These are phyloP conservation scores for Apolygus lucorum DNA, from an alignment of 1,140 invertebrate species.

Conservation along the genomic window DNA sequence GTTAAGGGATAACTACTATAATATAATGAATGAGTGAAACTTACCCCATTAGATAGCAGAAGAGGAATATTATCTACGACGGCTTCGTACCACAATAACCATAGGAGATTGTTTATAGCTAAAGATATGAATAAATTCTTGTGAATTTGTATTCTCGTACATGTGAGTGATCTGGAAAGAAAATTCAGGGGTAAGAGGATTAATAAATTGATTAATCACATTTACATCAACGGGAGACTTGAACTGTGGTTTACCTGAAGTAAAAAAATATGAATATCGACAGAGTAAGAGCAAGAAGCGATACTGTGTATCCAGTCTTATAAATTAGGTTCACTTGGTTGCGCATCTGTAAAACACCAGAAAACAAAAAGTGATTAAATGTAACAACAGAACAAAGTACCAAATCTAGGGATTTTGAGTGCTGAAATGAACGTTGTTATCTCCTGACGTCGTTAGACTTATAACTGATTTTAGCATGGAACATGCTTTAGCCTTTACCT, in stretches of 20 bases:
- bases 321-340: constrained; percentile 67
- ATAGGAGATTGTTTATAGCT: constrained; percentile 62
- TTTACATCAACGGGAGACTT: constrained; percentile 8
- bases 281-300: constrained; percentile 67
- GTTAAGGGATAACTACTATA: too few species aligned
- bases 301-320: constrained; percentile 75
- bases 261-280: constrained; percentile 75
- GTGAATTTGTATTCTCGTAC: constrained; percentile 82
- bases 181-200: neutral
- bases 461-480: too few species aligned
- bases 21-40: constrained; percentile 29
- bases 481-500: too few species aligned
- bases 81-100: constrained; percentile 52
- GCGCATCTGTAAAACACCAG: constrained; percentile 49
- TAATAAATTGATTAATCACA: neutral
- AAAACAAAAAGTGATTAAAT: neutral
- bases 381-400: too few species aligned
- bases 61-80: constrained; percentile 39
- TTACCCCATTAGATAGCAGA: constrained; percentile 41
- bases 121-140: constrained; percentile 90
- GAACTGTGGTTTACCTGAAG: constrained; percentile 84
- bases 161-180: constrained; percentile 49
- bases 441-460: too few species aligned
- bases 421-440: too few species aligned
- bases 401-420: too few species aligned